Conservation (phyloP, 2,888 invertebrate species). For the Mythimna vitellina region DNA sequence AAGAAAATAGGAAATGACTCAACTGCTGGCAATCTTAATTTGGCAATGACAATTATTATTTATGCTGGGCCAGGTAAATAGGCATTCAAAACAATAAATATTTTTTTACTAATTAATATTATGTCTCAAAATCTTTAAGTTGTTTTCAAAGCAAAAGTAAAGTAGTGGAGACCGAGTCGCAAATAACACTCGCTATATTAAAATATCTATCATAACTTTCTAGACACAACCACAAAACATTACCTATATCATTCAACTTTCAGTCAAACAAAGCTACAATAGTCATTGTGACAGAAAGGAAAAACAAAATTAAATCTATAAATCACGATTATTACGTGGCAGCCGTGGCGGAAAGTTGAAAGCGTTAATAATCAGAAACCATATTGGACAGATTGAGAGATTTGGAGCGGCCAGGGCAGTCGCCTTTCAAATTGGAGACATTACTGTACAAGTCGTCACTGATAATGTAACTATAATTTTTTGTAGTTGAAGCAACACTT, state of each 20-base stretch:
- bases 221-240: constrained; percentile 11
- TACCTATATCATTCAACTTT: constrained; percentile 14
- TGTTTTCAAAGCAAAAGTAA: not conserved
- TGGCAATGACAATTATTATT: not conserved
- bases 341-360: constrained; percentile 59
- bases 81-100: too few species aligned
- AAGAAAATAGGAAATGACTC: not conserved
- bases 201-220: constrained; percentile 5
- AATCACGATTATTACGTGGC: constrained; percentile 60
- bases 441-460: not conserved
- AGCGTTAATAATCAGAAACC: constrained; percentile 63
- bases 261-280: constrained; percentile 21
- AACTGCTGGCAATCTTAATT: not conserved
- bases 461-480: not conserved
- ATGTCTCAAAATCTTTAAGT: not conserved
- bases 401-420: constrained; percentile 33
- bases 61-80: not conserved
- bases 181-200: not conserved
- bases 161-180: rapidly evolving
- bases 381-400: constrained; percentile 49
- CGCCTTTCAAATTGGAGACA: constrained; percentile 10
- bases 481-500: not conserved
- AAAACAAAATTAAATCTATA: constrained; percentile 61
- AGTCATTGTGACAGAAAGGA: constrained; percentile 44
- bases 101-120: not conserved